Conservation (phyloP, 2,113 vertebrate genomes). For the Lagenorhynchus albirostris region DNA sequence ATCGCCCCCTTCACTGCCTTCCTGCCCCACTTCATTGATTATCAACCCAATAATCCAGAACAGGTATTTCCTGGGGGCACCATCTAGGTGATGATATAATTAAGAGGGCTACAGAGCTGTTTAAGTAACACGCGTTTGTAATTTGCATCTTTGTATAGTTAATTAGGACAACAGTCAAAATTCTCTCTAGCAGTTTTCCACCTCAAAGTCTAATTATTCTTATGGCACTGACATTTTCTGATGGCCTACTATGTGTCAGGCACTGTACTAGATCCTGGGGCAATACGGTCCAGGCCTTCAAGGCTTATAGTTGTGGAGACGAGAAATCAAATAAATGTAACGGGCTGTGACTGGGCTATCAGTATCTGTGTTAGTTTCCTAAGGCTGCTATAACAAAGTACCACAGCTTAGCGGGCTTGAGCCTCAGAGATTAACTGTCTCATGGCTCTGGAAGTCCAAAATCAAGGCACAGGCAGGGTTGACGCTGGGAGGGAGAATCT, state of each 20-base stretch:
- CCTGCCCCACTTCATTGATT: neutral
- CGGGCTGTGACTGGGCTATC: neutral
- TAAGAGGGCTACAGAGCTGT: neutral
- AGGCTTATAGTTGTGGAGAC: neutral
- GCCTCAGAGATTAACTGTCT: neutral
- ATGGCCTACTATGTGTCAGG: neutral
- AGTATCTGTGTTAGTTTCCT: neutral
- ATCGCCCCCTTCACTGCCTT: neutral
- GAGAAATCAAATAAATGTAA: neutral
- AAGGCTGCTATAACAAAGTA: neutral
- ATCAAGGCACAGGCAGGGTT: neutral
- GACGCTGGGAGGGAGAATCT: neutral
- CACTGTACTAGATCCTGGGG: neutral
- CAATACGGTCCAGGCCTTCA: neutral
- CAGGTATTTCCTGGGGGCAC: neutral
- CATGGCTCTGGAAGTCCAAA: neutral
- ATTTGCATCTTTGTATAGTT: slow-evolving; percentile 45
- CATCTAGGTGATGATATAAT: neutral
- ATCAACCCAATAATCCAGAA: neutral
- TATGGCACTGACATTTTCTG: neutral
- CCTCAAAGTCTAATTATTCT: neutral
- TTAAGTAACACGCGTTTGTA: neutral
- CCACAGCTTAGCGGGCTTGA: neutral
- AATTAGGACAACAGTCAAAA: slow-evolving; percentile 18
- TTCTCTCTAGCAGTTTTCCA: neutral